Percentiles rank a stretch among this genome's conserved stretches.
Evolutionary conservation across 2,113 vertebrate genomes (phyloP).

Genomic region (Propithecus coquereli): DNA sequence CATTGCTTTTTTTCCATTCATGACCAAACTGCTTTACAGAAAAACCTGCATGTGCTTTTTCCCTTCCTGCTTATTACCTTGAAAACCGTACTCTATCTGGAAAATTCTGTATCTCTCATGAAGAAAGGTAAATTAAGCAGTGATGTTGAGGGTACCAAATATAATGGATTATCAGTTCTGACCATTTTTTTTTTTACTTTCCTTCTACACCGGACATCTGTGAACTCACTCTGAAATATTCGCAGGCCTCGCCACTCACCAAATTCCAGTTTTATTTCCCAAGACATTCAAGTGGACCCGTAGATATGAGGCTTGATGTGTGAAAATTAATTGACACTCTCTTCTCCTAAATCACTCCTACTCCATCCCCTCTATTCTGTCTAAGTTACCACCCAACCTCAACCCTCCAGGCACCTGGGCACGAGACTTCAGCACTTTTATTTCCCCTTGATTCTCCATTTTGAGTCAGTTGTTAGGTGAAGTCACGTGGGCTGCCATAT

Average conservation of each 20-base stretch:
- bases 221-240: neutral
- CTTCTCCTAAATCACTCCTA: neutral
- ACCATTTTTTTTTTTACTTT: neutral
- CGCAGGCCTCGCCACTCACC: neutral
- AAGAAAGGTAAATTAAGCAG: neutral
- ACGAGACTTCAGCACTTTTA: neutral
- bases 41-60: neutral
- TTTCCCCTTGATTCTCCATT: neutral
- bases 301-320: neutral
- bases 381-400: neutral
- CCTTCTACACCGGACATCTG: neutral
- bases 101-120: neutral
- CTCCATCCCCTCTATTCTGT: neutral
- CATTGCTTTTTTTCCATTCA: neutral
- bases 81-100: neutral
- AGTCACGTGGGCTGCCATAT: neutral
- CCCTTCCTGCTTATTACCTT: neutral
- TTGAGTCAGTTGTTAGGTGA: neutral
- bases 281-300: neutral
- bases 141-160: neutral
- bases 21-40: neutral
- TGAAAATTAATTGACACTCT: neutral
- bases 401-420: neutral
- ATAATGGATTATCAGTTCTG: neutral
- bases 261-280: neutral